These are phyloP conservation scores for Megalonaias nervosa DNA, from an alignment of 1,140 invertebrate species.

Conservation along the genomic window DNA sequence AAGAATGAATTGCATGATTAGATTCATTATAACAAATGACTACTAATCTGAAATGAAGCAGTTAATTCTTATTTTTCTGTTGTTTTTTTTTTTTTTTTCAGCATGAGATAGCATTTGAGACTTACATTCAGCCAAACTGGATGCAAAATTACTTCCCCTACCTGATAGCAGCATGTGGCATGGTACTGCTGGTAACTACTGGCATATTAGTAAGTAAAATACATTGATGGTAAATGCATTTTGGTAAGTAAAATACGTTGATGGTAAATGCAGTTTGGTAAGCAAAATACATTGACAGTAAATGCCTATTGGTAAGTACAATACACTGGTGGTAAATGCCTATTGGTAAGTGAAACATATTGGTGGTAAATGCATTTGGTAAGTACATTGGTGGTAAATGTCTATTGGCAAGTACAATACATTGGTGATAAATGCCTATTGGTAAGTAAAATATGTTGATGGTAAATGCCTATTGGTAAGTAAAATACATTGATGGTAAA, in stretches of 20 bases:
- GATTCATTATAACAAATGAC: too few relatives aligned
- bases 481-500: neutral
- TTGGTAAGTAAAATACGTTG: neutral
- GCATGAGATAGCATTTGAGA: neutral
- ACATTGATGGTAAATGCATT: neutral
- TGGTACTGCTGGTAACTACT: neutral
- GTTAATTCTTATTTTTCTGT: too few relatives aligned
- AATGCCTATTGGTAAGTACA: too few relatives aligned
- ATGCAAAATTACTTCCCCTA: neutral
- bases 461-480: neutral
- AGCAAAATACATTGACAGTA: neutral
- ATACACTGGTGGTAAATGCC: too few relatives aligned
- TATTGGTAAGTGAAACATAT: too few relatives aligned
- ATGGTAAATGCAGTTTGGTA: neutral
- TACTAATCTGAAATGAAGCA: too few relatives aligned
- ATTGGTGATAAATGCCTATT: neutral
- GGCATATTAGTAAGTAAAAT: neutral
- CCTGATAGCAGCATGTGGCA: slow-evolving; percentile 7
- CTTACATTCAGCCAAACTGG: slow-evolving; percentile 1
- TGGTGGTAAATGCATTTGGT: too few relatives aligned
- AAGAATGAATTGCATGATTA: too few relatives aligned
- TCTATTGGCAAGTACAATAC: neutral
- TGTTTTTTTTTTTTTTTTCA: neutral
- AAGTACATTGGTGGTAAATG: neutral
- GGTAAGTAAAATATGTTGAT: neutral